Evolutionary conservation across 1,140 invertebrate genomes (phyloP).

Genomic region (Tigriopus japonicus): DNA sequence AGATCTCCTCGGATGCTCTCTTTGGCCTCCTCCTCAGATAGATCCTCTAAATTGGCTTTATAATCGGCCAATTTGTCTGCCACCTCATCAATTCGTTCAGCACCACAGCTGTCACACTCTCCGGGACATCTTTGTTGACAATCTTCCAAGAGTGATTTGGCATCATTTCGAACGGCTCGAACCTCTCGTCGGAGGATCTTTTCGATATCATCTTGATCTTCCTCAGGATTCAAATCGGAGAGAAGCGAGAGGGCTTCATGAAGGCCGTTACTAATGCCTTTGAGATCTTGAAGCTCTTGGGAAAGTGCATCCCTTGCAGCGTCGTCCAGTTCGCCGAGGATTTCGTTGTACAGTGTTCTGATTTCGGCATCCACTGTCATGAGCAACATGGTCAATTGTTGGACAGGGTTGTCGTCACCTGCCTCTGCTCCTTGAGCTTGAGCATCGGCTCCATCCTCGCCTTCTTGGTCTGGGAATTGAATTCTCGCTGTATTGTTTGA

Average conservation of each 20-base stretch:
- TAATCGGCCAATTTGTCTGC: slow-evolving; percentile 2
- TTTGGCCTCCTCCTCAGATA: slow-evolving; percentile 1
- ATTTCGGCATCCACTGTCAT: slow-evolving; percentile 3
- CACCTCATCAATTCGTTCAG: slow-evolving; percentile 4
- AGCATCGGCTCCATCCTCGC: background rate
- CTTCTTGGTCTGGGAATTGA: background rate
- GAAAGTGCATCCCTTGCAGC: background rate
- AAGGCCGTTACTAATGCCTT: background rate
- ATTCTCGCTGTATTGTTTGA: too few relatives aligned
- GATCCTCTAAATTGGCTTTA: slow-evolving; percentile 1
- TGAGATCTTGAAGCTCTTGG: slow-evolving; percentile 3
- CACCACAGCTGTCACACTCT: slow-evolving; percentile 3
- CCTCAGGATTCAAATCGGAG: background rate
- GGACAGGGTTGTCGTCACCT: background rate
- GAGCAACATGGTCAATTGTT: background rate
- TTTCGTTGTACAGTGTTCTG: slow-evolving; percentile 4
- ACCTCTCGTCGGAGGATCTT: slow-evolving; percentile 1
- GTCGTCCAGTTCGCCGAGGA: slow-evolving; percentile 9
- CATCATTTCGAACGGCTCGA: background rate
- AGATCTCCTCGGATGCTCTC: slow-evolving; percentile 1
- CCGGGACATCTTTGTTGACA: slow-evolving; percentile 3
- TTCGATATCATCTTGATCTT: background rate
- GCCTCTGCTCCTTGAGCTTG: background rate
- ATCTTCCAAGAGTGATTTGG: background rate
- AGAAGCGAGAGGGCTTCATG: background rate